phyloP scores from a whole-genome alignment of 1,140 invertebrate genomes.

The Cyclina sinensis region DNA sequence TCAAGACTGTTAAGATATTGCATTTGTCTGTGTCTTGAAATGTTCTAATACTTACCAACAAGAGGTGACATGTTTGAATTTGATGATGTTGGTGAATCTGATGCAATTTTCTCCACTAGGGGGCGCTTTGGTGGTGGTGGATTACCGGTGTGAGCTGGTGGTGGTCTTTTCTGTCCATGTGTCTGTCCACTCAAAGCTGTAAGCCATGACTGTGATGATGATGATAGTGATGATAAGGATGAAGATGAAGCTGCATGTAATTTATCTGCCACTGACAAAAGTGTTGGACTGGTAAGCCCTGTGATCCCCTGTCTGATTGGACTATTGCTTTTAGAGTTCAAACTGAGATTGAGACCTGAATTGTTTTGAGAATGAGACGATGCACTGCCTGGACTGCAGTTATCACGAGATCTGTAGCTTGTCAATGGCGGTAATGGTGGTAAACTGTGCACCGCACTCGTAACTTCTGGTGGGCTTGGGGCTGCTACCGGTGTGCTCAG shows the following conservation, averaged over 20 bases:
- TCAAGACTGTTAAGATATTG: too few species aligned
- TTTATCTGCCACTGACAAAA: neutral
- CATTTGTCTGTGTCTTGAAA: too few species aligned
- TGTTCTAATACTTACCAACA: conserved; percentile 57
- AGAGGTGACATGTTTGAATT: conserved; percentile 66
- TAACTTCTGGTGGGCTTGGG: conserved; percentile 2
- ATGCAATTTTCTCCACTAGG: conserved; percentile 22
- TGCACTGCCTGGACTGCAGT: neutral
- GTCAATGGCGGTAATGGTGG: conserved; percentile 57
- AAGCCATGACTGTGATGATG: conserved; percentile 51
- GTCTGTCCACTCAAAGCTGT: conserved; percentile 42
- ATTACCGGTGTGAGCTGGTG: conserved; percentile 22
- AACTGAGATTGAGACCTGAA: conserved; percentile 25
- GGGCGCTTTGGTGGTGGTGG: conserved; percentile 34
- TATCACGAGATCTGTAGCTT: conserved; percentile 4
- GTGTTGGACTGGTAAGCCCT: neutral
- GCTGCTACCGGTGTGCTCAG: conserved; percentile 1
- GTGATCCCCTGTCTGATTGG: neutral
- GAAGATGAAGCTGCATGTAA: neutral
- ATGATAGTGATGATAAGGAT: neutral
- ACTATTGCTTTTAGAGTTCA: conserved; percentile 25
- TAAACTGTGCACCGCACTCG: neutral
- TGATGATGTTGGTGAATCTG: conserved; percentile 57
- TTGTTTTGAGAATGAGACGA: neutral
- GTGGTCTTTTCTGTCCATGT: conserved; percentile 58